Evolutionary conservation across 1,140 invertebrate species (phyloP), one percentile per base, ranked within the genome.

Genomic region (Carcinoscorpius rotundicauda): DNA sequence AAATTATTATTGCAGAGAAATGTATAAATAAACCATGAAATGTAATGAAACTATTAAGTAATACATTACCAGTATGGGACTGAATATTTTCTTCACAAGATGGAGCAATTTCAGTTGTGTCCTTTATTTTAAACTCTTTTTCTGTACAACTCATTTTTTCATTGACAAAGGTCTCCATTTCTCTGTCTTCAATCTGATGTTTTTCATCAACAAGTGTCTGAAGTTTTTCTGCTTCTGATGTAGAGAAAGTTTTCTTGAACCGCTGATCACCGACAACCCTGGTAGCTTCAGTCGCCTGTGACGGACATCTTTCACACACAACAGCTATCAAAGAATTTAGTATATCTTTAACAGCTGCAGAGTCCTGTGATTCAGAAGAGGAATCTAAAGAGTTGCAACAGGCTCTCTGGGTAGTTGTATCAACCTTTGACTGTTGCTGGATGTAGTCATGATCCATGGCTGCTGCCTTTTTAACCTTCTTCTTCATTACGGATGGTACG

Each of bases 361-460:
- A 64, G 29, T 69, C 69, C 57, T 68, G 55, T 6, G 66, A 63
- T 62, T 72, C 69, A 0, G 71, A 67, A 4, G 70, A 69, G 3
- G 71, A 71, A 61, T 70, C 67, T 9, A 65, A 58, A 6, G 69
- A 70, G 4, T 60, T 55, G 5, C 65, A 8, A 11, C 10, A 52
- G 29, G 52, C 50, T 11, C 66, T 52, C 4, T 60, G 55, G 29
- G 49, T 58, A 49, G 55, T 53, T 52, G 57, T 56, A 6, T 66
- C 61, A 57, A 62, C 50, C 29, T 52, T 64, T 51, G 63, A 56
- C 61, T 58, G 53, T 50, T 50, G 6, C 9, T 8, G 29, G 55
- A 62, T 64, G 67, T 77, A 77, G 5, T 75, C 74, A 65, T 77
- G 76, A 67, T 78, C 75, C 49, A 65, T 66, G 9, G 73, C 68